Evolutionary conservation across 1,140 invertebrate species (phyloP).

Genomic region (Eurosta solidaginis): DNA sequence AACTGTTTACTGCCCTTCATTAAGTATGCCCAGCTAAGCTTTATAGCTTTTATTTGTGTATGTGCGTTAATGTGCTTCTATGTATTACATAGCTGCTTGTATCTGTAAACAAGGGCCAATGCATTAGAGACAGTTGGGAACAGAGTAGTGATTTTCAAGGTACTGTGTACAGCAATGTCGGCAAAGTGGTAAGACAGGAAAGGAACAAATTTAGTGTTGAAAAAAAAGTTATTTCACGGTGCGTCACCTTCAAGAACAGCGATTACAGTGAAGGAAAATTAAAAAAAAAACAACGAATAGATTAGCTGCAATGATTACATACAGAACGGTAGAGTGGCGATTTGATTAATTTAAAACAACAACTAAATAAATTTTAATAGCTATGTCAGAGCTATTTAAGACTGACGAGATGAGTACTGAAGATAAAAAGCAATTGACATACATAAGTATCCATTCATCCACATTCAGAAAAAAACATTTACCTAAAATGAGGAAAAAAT

Average conservation of each 20-base stretch:
- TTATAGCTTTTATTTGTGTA: too few relatives aligned
- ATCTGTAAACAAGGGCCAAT: neutral
- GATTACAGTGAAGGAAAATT: neutral
- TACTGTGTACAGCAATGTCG: neutral
- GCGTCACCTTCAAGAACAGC: constrained; percentile 21
- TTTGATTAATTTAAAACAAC: too few relatives aligned
- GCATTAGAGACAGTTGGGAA: constrained; percentile 12
- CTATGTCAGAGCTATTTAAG: too few relatives aligned
- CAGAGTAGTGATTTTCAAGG: constrained; percentile 2
- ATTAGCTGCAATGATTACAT: neutral
- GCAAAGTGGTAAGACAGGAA: neutral
- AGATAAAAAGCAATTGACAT: too few relatives aligned
- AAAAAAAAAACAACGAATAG: neutral
- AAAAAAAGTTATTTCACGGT: constrained; percentile 19
- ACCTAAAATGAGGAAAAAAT: too few relatives aligned
- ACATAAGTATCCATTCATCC: too few relatives aligned
- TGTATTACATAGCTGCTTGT: neutral
- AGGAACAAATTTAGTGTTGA: neutral
- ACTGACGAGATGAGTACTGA: too few relatives aligned
- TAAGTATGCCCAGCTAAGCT: neutral
- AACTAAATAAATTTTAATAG: too few relatives aligned
- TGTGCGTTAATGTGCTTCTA: neutral
- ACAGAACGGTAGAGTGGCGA: neutral
- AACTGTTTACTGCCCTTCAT: constrained; percentile 1
- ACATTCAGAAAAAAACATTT: too few relatives aligned